Base-by-base conservation (phyloP, 1,140 invertebrate species). In the Melipona quadrifasciata region DNA sequence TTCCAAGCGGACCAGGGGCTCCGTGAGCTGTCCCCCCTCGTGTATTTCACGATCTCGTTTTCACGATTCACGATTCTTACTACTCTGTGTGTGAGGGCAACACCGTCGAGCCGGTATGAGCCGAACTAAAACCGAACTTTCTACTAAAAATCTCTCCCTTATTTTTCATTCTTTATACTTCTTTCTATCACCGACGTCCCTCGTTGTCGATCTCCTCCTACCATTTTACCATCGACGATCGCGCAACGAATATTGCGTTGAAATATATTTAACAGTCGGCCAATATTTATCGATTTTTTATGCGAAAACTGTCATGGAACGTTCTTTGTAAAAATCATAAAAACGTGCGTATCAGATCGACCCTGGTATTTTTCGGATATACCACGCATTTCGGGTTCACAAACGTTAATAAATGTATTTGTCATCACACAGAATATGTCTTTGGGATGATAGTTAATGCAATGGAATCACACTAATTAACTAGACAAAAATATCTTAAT, bases 1-100 rank as follows among this genome's bases (percentile, higher is more conserved):
- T 97, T 97, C 96, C 96, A 95, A 95, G 95, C 95, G 95, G 95
- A 92, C 93, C 93, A 92, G 93, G 94, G 93, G 92, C 93, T 6
- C 91, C 93, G 91, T 93, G 90, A 93, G 92, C 90, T 91, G 92
- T 92, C 88, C 91, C 91, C 93, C 91, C 93, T 65, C 64, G 64
- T 57, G 91, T 93, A 91, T 92, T 91, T 93, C 93, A 93, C 91
- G 91, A 93, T 94, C 92, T 93, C 93, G 92, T 92, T 93, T 85
- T 92, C 93, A 93, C 90, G 91, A 93, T 93, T 94, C 93, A 93
- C 93, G 90, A 47, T 93, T 91, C 86, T 90, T 90, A 90, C 91
- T 92, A 92, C 92, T 88, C 86, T 93, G 91, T 91, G 90, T 92
- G 90, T 92, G 91, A 92, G 92, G 92, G 91, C 92, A 91, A 93